Base-by-base conservation (phyloP, 2,797 vertebrate species). In the Melanotaenia pygmaea region DNA sequence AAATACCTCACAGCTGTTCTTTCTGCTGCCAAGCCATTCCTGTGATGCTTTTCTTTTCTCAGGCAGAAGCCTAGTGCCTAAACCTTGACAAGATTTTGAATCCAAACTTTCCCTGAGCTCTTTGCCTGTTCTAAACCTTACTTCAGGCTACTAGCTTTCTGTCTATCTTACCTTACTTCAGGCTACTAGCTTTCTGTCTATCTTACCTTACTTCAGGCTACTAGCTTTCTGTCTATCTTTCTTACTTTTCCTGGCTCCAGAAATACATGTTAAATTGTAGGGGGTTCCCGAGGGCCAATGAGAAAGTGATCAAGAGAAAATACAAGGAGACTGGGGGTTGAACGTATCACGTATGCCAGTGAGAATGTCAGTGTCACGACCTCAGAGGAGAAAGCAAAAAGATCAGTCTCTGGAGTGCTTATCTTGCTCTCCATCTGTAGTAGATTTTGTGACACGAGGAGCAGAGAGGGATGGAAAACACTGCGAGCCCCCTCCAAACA, bases 361-460 rank as follows among this genome's bases (percentile, higher is more conserved):
- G 91, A 89, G 94, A 94, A 94, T 94, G 92, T 92, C 91, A 92
- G 91, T 92, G 92, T 94, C 93, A 91, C 77, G 93, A 95, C 93
- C 93, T 92, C 66, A 76, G 85, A 72, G 83, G 78, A 88, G 87
- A 84, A 88, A 83, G 86, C 86, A 87, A 86, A 92, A 86, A 89
- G 89, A 90, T 90, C 86, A 88, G 85, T 77, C 88, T 88, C 81
- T 30, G 62, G 69, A 76, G 84, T 58, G 71, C 91, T 93, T 94
- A 94, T 94, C 93, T 88, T 53, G 80, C 83, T 83, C 84, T 84
- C 89, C 92, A 94, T 95, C 93, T 94, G 92, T 86, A 86, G 88
- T 83, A 85, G 91, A 92, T 92, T 93, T 87, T 71, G 91, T 93
- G 92, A 92, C 92, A 93, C 70, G 63, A 87, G 89, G 86, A 83